These are phyloP conservation scores for Pycnonotus jocosus DNA, from an alignment of 2,113 vertebrate species.

Conservation along the genomic window DNA sequence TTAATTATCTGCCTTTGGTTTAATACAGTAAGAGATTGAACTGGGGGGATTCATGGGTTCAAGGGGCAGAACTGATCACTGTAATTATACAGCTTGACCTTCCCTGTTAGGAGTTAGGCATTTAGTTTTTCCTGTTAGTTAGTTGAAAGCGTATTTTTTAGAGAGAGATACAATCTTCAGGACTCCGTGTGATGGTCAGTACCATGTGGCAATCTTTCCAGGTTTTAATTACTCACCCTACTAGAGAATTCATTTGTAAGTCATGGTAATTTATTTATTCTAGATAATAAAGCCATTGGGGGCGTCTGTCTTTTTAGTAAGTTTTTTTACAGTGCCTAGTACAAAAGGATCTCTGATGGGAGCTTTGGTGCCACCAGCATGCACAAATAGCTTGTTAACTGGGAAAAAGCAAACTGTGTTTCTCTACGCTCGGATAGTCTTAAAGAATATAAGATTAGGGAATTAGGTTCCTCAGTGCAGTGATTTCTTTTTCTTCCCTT, in stretches of 20 bases:
- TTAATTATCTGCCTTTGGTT: not conserved
- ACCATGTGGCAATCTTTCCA: constrained; percentile 9
- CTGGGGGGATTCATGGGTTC: not conserved
- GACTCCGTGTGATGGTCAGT: not conserved
- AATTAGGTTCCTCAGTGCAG: not conserved
- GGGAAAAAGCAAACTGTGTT: not conserved
- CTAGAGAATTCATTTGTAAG: constrained; percentile 24
- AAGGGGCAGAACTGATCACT: not conserved
- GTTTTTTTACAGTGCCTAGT: constrained; percentile 12
- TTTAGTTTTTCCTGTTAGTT: not conserved
- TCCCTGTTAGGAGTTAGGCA: not conserved
- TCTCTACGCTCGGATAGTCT: not conserved
- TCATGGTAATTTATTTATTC: constrained; percentile 41
- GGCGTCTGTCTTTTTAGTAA: constrained; percentile 23
- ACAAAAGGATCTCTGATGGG: not conserved
- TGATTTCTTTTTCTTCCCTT: not conserved
- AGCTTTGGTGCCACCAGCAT: constrained; percentile 27
- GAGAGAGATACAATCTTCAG: not conserved
- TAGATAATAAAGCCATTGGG: constrained; percentile 39
- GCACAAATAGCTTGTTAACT: constrained; percentile 31
- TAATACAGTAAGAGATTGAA: not conserved
- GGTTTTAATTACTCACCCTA: constrained; percentile 5
- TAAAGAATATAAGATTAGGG: not conserved
- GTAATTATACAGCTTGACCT: not conserved
- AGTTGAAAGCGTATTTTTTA: not conserved